Evolutionary conservation across 2,797 vertebrate genomes (phyloP), one percentile per base, ranked within the genome.

Genomic region (Sebastes cheni): DNA sequence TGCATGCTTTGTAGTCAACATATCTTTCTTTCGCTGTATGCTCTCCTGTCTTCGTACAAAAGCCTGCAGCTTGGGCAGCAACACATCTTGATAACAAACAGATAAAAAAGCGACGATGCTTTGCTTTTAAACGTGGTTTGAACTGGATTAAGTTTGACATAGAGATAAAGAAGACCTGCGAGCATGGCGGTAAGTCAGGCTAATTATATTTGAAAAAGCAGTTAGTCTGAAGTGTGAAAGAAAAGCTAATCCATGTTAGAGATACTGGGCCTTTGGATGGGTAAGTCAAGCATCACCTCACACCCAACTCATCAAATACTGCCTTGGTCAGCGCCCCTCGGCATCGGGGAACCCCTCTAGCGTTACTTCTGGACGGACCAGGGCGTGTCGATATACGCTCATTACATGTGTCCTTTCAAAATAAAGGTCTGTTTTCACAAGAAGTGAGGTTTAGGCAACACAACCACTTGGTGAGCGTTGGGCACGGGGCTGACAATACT

Each of bases 91-190:
- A 84, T 68, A 81, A 73, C 25, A 80, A 67, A 76, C 58, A 67
- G 9, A 69, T 2, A 32, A 58, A 78, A 30, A 67, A n/a, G 32
- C 59, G 27, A 8, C 1, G 42, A 58, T 6, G 70, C 46, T 69
- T 34, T 46, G 27, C 74, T 65, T 72, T 84, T 30, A 42, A 54
- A 75, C 36, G 39, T n/a, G 73, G 46, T 73, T 76, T 72, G 75
- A 75, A 70, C 13, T 55, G 66, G 25, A 84, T 71, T 16, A 20
- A 58, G 58, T 50, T 42, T 9, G 76, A 67, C 69, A 70, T 0
- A 2, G 30, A 9, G 11, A 20, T 22, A 60, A 54, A n/a, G 50
- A 54, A 54, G n/a, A 54, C 20, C 22, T 55, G n/a, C 23, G 10
- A 23, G 58, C 36, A 11, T 22, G 64, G 14, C 5, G 16, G 39